Conservation (phyloP, 2,113 vertebrate species). For the Pogonocichla stellata region DNA sequence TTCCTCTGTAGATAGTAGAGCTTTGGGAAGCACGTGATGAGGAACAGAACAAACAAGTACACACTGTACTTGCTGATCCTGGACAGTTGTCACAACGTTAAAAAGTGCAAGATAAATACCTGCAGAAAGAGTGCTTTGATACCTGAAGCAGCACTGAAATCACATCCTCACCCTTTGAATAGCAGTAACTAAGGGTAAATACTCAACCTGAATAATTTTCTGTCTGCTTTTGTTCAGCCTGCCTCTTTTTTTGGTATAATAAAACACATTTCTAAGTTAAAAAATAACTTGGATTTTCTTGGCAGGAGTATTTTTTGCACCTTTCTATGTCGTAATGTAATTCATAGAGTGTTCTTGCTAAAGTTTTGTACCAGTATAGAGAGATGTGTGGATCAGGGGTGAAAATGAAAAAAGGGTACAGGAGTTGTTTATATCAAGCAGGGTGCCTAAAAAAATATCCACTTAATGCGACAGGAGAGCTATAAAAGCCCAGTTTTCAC, state of each 20-base stretch:
- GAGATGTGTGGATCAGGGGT: fast-evolving
- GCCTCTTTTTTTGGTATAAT: not conserved
- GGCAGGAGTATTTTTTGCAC: not conserved
- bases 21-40: not conserved
- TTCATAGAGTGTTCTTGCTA: not conserved
- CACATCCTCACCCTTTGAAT: not conserved
- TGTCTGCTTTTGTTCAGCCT: not conserved
- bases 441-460: fast-evolving
- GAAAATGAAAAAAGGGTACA: not conserved
- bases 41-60: conserved; percentile 9
- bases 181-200: not conserved
- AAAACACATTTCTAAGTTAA: not conserved
- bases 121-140: not conserved
- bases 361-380: not conserved
- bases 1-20: not conserved
- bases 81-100: not conserved
- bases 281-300: not conserved
- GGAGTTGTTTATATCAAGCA: not conserved
- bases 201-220: not conserved
- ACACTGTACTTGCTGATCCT: not conserved
- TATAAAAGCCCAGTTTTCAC: not conserved
- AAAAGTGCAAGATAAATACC: not conserved
- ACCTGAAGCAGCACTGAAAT: not conserved
- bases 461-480: not conserved
- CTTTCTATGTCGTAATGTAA: not conserved